Evolutionary conservation across 2,888 invertebrate species (phyloP), one percentile per base, ranked within the genome.

Genomic region (Clusia tigrina): DNA sequence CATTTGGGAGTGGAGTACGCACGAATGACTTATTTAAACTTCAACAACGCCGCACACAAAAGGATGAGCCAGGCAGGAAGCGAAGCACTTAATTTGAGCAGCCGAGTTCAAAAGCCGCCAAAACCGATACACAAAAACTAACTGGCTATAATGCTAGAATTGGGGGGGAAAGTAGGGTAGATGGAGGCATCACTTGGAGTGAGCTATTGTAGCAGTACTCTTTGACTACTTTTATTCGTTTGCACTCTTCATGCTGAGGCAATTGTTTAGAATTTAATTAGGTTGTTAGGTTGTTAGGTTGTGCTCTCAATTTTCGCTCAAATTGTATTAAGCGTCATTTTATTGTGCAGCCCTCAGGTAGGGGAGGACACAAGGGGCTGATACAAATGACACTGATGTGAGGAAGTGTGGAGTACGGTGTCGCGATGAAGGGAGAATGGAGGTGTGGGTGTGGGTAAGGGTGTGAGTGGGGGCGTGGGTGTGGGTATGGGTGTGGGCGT

Each of bases 11-110:
- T 64, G 66, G 54, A 67, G 69, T 71, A 79, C 80, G 78, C 80
- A 78, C 75, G 78, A 78, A 73, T 78, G 78, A 70, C 75, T 76
- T 74, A 80, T 74, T 80, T 74, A 80, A 78, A 79, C 76, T 79
- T 79, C 32, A 12, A 32, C 6, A 6, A n/a, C 38, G 56, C 67
- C 69, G 65, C 73, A 26, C 20, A n/a, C 17, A 17, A 69, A 65
- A 67, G 65, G 65, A 77, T 71, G 78, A 76, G 71, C 25, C n/a
- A n/a, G 15, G 23, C 26, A 20, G 42, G 25, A 69, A 73, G 73
- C 70, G 77, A 78, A 76, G 73, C 78, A 74, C 74, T 76, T 77
- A 74, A 78, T 74, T 74, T 58, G 25, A 23, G 23, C 22, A 26
- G 51, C 20, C n/a, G 58, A 60, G 77, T 74, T 74, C 75, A 78